phyloP scores from a whole-genome alignment of 2,888 invertebrate genomes.

The Stenurella melanura region DNA sequence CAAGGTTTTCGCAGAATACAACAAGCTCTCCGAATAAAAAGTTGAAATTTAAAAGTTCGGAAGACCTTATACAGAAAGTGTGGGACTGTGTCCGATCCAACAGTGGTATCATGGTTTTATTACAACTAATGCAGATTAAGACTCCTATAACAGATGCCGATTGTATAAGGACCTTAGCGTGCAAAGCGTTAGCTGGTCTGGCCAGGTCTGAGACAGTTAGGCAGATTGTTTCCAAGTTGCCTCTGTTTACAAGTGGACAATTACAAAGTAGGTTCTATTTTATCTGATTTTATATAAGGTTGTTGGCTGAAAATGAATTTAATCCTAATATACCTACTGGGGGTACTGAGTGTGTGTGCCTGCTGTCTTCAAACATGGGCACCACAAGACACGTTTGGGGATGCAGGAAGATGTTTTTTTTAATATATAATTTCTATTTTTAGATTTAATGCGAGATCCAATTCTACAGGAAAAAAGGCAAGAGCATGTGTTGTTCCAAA shows the following conservation, averaged over 20 bases:
- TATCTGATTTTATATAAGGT: neutral
- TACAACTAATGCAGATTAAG: constrained; percentile 92
- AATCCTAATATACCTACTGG: too few relatives aligned
- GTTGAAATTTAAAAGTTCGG: constrained; percentile 81
- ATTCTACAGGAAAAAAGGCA: constrained; percentile 96
- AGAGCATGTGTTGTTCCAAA: constrained; percentile 97
- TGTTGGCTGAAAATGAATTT: too few relatives aligned
- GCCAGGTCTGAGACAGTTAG: constrained; percentile 94
- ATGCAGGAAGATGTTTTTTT: neutral
- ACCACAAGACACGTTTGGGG: too few relatives aligned
- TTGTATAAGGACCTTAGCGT: constrained; percentile 93
- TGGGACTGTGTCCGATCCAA: constrained; percentile 96
- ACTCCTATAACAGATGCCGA: constrained; percentile 98
- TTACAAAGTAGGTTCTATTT: constrained; percentile 81
- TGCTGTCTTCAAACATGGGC: neutral
- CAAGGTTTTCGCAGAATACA: constrained; percentile 72
- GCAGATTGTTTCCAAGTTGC: constrained; percentile 96
- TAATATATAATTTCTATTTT: constrained; percentile 36
- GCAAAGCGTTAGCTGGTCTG: constrained; percentile 93
- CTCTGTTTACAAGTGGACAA: constrained; percentile 94
- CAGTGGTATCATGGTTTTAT: constrained; percentile 96
- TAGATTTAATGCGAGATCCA: constrained; percentile 95
- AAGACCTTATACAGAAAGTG: constrained; percentile 92
- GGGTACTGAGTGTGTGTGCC: neutral
- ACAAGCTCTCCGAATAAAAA: constrained; percentile 77